Evolutionary conservation across 1,140 invertebrate species (phyloP), one percentile per base, ranked within the genome.

Genomic region (Chionoecetes opilio): DNA sequence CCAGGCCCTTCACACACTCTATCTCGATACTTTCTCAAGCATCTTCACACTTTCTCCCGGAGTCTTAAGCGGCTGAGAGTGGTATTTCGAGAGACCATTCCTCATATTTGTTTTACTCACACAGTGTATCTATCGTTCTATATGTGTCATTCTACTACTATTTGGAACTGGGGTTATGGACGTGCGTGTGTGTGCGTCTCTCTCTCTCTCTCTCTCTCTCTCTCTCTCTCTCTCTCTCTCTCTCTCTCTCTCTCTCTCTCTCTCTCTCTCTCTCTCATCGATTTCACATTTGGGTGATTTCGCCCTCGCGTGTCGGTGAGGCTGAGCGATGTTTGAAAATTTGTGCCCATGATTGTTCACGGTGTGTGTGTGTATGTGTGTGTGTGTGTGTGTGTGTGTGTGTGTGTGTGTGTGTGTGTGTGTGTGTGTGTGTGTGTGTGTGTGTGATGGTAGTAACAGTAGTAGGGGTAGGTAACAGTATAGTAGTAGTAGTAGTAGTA

Each of bases 281-380:
- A 75, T 75, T 75, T 75, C 63, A 75, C 63, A 75, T 75, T 75
- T 75, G 63, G 63, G 63, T 75, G 63, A 75, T 75, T 75, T 75
- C n/a, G 63, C n/a, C 63, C 63, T 75, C n/a, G 63, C 63, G 63
- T 75, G 63, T 21, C 8, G 21, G 63, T 6, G n/a, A 75, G n/a
- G n/a, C 63, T 75, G 63, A 75, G 63, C 63, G 63, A 75, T 75
- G 63, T 75, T 75, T 75, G 63, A 75, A 75, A 75, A 75, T 75
- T 75, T n/a, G 21, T 75, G 63, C n/a, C 63, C 63, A 75, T 75
- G 63, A 75, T 75, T 75, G 63, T 75, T 75, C 11, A 53, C 0
- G 2, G 46, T 53, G 46, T 53, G 46, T 53, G 46, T 53, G 46
- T 53, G 46, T 53, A 17, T 53, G 46, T 53, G 46, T 53, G 46